Percentiles rank a stretch among this genome's conserved stretches.
Evolutionary conservation across 2,797 vertebrate species (phyloP).

Genomic region (Phalanger gymnotis): DNA sequence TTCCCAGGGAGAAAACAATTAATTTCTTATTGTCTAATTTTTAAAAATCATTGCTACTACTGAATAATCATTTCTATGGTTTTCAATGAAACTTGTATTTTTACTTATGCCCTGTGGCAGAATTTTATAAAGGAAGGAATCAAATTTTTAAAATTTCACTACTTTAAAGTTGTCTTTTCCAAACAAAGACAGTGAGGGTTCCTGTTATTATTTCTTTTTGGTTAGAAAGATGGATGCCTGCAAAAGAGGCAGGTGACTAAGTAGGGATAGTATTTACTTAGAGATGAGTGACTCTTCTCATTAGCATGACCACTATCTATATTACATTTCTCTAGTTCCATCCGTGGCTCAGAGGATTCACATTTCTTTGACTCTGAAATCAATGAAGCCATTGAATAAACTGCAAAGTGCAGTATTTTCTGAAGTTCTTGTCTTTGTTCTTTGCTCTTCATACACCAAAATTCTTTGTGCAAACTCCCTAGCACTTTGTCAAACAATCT

Average conservation of each 20-base stretch:
- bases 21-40: neutral
- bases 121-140: slow-evolving; percentile 19
- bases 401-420: neutral
- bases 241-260: neutral
- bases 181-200: neutral
- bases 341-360: neutral
- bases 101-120: neutral
- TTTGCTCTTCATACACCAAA: neutral
- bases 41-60: neutral
- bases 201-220: neutral
- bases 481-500: neutral
- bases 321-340: neutral
- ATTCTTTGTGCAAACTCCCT: slow-evolving; percentile 1
- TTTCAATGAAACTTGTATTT: slow-evolving; percentile 31
- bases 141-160: neutral
- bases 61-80: neutral
- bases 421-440: neutral
- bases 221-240: neutral
- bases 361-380: slow-evolving; percentile 6
- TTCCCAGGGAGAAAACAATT: slow-evolving; percentile 6
- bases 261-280: neutral
- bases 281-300: neutral
- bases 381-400: neutral
- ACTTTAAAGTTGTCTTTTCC: neutral
- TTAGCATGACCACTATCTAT: neutral